These are phyloP conservation scores for Holacanthus passer DNA, from an alignment of 2,113 vertebrate genomes.

Conservation along the genomic window DNA sequence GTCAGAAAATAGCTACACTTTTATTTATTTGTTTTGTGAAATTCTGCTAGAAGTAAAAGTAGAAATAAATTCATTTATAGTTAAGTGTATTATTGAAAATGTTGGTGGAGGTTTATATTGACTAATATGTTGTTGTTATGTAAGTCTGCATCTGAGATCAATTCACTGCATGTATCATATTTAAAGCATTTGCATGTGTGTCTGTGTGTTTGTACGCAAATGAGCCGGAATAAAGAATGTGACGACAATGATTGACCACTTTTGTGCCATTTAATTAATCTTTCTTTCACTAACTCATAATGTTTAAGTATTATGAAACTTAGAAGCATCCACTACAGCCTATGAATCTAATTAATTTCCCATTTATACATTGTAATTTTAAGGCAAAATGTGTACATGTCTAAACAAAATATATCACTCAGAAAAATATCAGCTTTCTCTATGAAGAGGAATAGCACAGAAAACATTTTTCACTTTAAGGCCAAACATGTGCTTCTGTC, in stretches of 20 bases:
- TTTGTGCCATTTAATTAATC: constrained; percentile 48
- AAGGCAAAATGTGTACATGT: constrained; percentile 36
- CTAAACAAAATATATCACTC: constrained; percentile 36
- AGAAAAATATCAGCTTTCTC: not conserved
- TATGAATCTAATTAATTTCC: not conserved
- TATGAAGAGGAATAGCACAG: not conserved
- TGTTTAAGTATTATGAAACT: constrained; percentile 14
- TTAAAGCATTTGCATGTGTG: not conserved
- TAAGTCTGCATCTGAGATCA: not conserved
- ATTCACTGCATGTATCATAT: not conserved
- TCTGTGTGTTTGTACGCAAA: constrained; percentile 44
- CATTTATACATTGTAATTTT: constrained; percentile 32
- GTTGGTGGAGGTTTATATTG: too few relatives aligned
- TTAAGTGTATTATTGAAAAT: not conserved
- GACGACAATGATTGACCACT: constrained; percentile 17
- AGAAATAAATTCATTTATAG: constrained; percentile 1
- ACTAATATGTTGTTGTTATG: too few relatives aligned
- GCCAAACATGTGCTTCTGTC: constrained; percentile 5
- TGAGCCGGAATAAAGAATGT: constrained; percentile 56
- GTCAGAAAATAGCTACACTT: not conserved
- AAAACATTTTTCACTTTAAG: constrained; percentile 31
- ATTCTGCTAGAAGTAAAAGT: constrained; percentile 6
- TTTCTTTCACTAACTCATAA: constrained; percentile 30
- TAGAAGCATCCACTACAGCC: constrained; percentile 2
- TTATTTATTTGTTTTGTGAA: not conserved